phyloP scores from a whole-genome alignment of 2,797 vertebrate species.

The Erethizon dorsatum region DNA sequence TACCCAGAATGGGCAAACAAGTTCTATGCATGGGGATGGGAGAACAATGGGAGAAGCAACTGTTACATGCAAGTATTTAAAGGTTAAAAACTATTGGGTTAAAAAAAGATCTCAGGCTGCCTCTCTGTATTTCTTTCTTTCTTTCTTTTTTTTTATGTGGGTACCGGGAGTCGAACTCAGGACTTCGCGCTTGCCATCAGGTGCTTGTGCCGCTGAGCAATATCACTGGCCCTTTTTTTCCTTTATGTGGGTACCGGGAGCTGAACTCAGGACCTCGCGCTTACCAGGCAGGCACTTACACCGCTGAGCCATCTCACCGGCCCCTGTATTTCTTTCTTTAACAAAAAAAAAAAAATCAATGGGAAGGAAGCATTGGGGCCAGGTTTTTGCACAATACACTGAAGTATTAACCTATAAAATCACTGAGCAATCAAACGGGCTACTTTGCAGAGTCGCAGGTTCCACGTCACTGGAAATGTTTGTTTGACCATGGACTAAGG shows the following conservation, averaged over 20 bases:
- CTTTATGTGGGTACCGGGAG: too few relatives aligned
- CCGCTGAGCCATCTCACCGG: too few relatives aligned
- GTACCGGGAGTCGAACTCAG: too few relatives aligned
- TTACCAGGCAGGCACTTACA: too few relatives aligned
- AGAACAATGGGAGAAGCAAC: not conserved
- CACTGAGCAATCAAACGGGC: not conserved
- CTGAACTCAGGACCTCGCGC: too few relatives aligned
- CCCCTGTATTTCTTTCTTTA: not conserved
- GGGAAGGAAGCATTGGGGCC: not conserved
- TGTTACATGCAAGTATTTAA: not conserved
- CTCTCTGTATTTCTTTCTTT: not conserved
- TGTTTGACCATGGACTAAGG: not conserved
- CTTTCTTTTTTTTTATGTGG: too few relatives aligned
- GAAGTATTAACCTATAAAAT: not conserved
- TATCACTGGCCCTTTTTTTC: too few relatives aligned
- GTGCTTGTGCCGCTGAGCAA: too few relatives aligned
- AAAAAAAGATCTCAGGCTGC: not conserved
- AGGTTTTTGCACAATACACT: not conserved
- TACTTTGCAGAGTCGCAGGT: not conserved
- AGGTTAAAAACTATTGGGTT: not conserved
- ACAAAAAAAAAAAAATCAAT: not conserved
- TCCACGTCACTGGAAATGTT: not conserved
- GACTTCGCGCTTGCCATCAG: too few relatives aligned
- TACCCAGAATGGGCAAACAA: not conserved
- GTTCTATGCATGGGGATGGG: rapidly evolving